Evolutionary conservation across 2,797 vertebrate species (phyloP).

Genomic region (Malacoraja senta): DNA sequence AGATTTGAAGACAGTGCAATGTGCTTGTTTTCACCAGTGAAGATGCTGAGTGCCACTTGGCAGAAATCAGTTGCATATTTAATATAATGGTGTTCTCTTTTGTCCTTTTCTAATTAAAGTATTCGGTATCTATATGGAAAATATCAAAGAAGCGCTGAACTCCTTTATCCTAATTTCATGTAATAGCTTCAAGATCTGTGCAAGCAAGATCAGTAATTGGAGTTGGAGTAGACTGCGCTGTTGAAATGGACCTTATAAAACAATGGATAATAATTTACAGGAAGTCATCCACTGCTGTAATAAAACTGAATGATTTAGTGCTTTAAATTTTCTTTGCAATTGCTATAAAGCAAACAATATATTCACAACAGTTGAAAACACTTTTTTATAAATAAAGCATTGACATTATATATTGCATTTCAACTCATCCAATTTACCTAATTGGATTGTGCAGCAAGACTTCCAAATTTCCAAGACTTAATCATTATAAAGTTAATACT

Average conservation of each 20-base stretch:
- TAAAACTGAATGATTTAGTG: not conserved
- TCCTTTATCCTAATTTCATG: not conserved
- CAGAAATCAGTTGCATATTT: too few species aligned
- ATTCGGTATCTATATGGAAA: not conserved
- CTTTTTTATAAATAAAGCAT: not conserved
- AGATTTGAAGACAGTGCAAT: too few species aligned
- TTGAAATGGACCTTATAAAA: not conserved
- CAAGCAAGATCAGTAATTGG: slow-evolving; percentile 1
- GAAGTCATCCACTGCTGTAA: not conserved
- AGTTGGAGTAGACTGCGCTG: not conserved
- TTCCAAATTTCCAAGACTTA: too few species aligned
- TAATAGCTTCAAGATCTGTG: not conserved
- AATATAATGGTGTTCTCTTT: too few species aligned
- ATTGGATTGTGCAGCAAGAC: not conserved
- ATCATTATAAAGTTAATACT: too few species aligned
- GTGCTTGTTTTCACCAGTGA: too few species aligned
- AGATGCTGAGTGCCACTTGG: too few species aligned
- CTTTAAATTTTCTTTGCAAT: not conserved
- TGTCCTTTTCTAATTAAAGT: too few species aligned
- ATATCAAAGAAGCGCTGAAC: not conserved
- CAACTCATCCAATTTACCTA: not conserved
- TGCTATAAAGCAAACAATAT: not conserved
- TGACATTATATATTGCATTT: not conserved
- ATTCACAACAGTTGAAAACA: not conserved
- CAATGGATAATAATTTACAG: not conserved